These are phyloP conservation scores for Fistularia commersonii DNA, from an alignment of 2,797 vertebrate species.

Conservation along the genomic window DNA sequence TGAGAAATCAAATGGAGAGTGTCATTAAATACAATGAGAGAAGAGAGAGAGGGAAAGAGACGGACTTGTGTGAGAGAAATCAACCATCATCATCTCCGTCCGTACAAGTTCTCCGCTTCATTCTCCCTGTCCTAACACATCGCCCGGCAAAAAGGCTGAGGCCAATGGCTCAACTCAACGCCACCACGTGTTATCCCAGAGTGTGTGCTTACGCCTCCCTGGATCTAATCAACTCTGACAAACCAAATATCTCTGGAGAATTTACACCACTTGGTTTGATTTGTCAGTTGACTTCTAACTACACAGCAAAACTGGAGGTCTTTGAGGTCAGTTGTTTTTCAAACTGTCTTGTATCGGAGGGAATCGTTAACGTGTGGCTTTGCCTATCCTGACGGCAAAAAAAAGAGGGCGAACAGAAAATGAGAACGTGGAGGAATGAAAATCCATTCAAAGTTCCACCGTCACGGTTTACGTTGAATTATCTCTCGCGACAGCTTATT, in stretches of 20 bases:
- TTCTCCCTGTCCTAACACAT: conserved; percentile 56
- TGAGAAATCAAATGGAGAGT: conserved; percentile 36
- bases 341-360: conserved; percentile 11
- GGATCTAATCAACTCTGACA: conserved; percentile 68
- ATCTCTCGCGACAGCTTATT: too few species aligned
- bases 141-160: conserved; percentile 44
- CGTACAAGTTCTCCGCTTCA: conserved; percentile 42
- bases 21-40: conserved; percentile 25
- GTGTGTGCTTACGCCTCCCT: conserved; percentile 57
- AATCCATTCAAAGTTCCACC: too few species aligned
- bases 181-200: conserved; percentile 57
- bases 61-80: conserved; percentile 43
- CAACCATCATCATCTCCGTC: conserved; percentile 55
- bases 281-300: conserved; percentile 55
- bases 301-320: conserved; percentile 46
- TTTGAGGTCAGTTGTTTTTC: conserved; percentile 45
- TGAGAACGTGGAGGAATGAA: too few species aligned
- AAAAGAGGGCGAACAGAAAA: neutral
- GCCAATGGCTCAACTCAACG: conserved; percentile 46
- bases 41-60: conserved; percentile 15
- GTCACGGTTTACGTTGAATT: too few species aligned
- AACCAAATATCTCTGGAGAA: conserved; percentile 63
- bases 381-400: neutral
- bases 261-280: conserved; percentile 59
- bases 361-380: conserved; percentile 9